Conservation (phyloP, 2,113 vertebrate genomes). For the Prietella phreatophila region DNA sequence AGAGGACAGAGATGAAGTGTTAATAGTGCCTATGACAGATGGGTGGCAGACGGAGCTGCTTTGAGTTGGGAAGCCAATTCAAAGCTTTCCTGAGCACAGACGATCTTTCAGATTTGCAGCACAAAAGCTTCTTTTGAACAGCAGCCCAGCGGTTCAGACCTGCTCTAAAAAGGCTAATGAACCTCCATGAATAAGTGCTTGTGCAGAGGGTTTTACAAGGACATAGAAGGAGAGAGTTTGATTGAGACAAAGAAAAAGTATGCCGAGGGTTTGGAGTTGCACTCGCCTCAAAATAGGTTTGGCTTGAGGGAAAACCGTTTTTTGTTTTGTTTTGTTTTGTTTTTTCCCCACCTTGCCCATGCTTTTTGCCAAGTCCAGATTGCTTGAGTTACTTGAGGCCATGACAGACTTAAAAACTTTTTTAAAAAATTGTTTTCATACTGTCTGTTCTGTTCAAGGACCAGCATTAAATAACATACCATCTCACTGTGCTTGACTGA, state of each 20-base stretch:
- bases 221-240: constrained; percentile 28
- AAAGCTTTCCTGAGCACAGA: constrained; percentile 53
- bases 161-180: constrained; percentile 21
- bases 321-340: not conserved
- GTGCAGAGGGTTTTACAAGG: constrained; percentile 19
- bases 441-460: constrained; percentile 38
- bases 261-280: constrained; percentile 47
- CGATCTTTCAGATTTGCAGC: constrained; percentile 26
- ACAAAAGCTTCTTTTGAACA: constrained; percentile 31
- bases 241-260: constrained; percentile 26
- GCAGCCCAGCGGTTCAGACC: constrained; percentile 21
- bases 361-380: constrained; percentile 26
- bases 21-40: constrained; percentile 60
- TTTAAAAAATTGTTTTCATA: not conserved
- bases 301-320: constrained; percentile 18
- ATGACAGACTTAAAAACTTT: not conserved
- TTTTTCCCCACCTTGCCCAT: constrained; percentile 21
- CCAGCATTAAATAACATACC: constrained; percentile 28
- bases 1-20: constrained; percentile 57
- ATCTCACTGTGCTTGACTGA: constrained; percentile 16
- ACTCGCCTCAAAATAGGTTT: constrained; percentile 47
- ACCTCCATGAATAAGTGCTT: constrained; percentile 2
- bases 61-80: constrained; percentile 50
- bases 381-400: not conserved
- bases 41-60: constrained; percentile 53